phyloP scores from a whole-genome alignment of 2,113 vertebrate genomes.

The Vireo altiloquus region DNA sequence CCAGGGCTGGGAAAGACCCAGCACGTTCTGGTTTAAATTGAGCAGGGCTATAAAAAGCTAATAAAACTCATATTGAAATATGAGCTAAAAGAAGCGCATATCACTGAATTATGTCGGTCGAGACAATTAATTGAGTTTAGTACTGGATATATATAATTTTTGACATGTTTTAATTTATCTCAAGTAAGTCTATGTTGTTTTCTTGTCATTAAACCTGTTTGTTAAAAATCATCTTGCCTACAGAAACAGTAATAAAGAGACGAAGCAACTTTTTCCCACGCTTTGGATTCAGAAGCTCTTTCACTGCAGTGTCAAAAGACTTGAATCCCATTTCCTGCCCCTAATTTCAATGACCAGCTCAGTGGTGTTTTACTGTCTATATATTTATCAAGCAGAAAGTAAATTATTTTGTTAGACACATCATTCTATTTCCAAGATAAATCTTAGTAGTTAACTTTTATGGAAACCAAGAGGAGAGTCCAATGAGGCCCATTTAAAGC shows the following conservation, averaged over 20 bases:
- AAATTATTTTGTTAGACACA: constrained; percentile 63
- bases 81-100: background rate
- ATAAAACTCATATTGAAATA: constrained; percentile 56
- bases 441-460: constrained; percentile 62
- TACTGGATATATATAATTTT: background rate
- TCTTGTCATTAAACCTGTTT: background rate
- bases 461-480: constrained; percentile 65
- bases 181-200: background rate
- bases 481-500: constrained; percentile 52
- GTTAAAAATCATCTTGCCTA: background rate
- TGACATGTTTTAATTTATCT: background rate
- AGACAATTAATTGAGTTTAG: constrained; percentile 23
- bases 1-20: constrained; percentile 33
- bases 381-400: constrained; percentile 72
- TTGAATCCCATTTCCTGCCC: constrained; percentile 71
- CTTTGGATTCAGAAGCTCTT: constrained; percentile 67
- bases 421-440: constrained; percentile 68
- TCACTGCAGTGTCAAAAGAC: constrained; percentile 64
- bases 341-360: constrained; percentile 70
- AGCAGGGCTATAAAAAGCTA: constrained; percentile 29
- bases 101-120: background rate
- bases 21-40: constrained; percentile 51
- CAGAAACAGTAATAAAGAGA: background rate
- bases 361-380: constrained; percentile 69
- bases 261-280: constrained; percentile 42